Percentiles rank a stretch among this genome's conserved stretches.
Evolutionary conservation across 2,888 invertebrate genomes (phyloP).

Genomic region (Slavum lentiscoides): DNA sequence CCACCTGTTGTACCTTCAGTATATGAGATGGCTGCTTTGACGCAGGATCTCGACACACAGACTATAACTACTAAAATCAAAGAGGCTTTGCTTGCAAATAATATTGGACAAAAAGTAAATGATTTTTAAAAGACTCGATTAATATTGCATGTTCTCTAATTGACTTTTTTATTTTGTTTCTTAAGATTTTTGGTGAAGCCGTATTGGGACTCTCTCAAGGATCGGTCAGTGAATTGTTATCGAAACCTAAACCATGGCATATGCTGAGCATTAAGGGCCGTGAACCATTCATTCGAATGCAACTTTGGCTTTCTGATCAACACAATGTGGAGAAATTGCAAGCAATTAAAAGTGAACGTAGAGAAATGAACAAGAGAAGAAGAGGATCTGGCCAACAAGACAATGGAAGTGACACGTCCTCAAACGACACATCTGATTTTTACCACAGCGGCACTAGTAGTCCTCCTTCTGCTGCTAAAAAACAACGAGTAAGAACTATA

Average conservation of each 20-base stretch:
- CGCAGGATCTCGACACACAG: conserved; percentile 94
- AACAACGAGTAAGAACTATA: conserved; percentile 74
- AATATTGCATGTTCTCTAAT: neutral
- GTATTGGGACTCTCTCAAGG: conserved; percentile 95
- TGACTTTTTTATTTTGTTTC: neutral
- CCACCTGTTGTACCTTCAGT: conserved; percentile 82
- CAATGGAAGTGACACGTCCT: conserved; percentile 84
- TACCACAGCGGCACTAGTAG: conserved; percentile 84
- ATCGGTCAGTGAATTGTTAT: conserved; percentile 93
- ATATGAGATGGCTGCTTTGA: conserved; percentile 95
- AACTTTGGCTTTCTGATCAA: conserved; percentile 93
- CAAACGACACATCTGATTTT: conserved; percentile 86
- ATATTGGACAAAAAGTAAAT: conserved; percentile 90
- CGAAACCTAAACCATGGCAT: conserved; percentile 98
- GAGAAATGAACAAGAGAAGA: conserved; percentile 88
- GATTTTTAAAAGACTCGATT: neutral
- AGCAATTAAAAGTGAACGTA: conserved; percentile 84
- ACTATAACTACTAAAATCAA: conserved; percentile 95
- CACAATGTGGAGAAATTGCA: conserved; percentile 93
- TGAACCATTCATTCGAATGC: conserved; percentile 95
- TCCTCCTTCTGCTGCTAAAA: conserved; percentile 83
- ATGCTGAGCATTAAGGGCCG: conserved; percentile 97
- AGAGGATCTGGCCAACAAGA: conserved; percentile 81
- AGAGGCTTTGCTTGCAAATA: conserved; percentile 92
- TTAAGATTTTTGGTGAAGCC: conserved; percentile 91